Conservation (phyloP, 2,797 vertebrate genomes). For the Squalus acanthias region DNA sequence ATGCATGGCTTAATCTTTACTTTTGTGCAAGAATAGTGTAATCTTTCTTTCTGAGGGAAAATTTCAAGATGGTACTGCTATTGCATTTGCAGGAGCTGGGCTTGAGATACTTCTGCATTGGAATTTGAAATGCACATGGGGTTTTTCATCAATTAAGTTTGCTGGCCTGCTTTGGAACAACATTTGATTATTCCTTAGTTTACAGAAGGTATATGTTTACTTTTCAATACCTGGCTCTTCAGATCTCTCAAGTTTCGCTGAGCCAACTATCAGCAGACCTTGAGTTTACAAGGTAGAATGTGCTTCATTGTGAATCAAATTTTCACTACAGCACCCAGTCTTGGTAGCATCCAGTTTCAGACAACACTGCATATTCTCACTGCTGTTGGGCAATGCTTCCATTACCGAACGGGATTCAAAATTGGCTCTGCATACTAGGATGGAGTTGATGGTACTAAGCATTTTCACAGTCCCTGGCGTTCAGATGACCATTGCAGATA, state of each 20-base stretch:
- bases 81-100: too few species aligned
- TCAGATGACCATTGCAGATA: background rate
- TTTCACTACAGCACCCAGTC: background rate
- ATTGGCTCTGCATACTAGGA: background rate
- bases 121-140: too few species aligned
- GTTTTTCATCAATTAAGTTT: background rate
- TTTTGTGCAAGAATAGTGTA: background rate
- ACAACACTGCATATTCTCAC: background rate
- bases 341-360: too few species aligned
- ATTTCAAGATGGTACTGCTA: background rate
- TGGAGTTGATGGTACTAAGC: background rate
- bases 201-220: background rate
- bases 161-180: background rate
- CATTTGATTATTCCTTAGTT: background rate
- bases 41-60: background rate
- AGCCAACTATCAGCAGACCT: background rate
- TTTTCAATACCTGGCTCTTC: background rate
- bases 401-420: background rate
- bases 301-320: background rate
- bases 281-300: background rate
- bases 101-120: background rate
- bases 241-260: background rate
- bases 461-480: background rate
- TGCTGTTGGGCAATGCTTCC: background rate
- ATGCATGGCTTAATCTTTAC: background rate